Base-by-base conservation (phyloP, 2,113 vertebrate species). In the Scomber japonicus region DNA sequence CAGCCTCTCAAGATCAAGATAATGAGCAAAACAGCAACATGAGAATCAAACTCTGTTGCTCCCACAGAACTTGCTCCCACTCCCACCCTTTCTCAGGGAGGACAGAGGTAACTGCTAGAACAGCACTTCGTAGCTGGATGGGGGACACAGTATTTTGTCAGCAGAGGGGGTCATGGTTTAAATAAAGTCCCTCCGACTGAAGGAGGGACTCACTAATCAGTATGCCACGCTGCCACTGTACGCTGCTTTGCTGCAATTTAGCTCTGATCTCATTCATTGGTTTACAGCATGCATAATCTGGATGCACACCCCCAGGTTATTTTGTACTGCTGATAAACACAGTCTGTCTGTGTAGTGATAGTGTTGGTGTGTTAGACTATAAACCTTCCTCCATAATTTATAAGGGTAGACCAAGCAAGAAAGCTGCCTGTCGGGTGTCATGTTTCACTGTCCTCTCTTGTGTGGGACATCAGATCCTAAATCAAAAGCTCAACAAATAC, bases 231-330 rank as follows among this genome's bases (percentile, higher is more conserved):
- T 30, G 55, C 46, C 21, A 46, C 46, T 68, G 30, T 44, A 35
- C 14, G 45, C 63, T 49, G 63, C 63, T 21, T 6, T 31, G 45
- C 63, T 66, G 17, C 11, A 9, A 50, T 50, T 50, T 44, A 21
- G 45, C 64, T 76, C 45, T 77, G 74, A 68, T 68, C 75, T 69
- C 63, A 69, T 61, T 60, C 69, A 68, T 30, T 77, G 55, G 64
- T 68, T 77, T 44, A 60, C 15, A 68, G 63, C 31, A 9, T 50
- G 53, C 53, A 27, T 66, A 50, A 59, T 57, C 24, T 57, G 24
- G 53, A 76, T 24, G 55, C 46, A 44, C 15, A 11, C 30, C 75
- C 64, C 6, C 1, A 44, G 64, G 64, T 59, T 68, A 13, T 67
- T 68, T 63, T 78, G 49, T 31, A 14, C 15, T 46, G 74, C 53